Conservation (phyloP, 1,140 invertebrate genomes). For the Listronotus bonariensis region DNA sequence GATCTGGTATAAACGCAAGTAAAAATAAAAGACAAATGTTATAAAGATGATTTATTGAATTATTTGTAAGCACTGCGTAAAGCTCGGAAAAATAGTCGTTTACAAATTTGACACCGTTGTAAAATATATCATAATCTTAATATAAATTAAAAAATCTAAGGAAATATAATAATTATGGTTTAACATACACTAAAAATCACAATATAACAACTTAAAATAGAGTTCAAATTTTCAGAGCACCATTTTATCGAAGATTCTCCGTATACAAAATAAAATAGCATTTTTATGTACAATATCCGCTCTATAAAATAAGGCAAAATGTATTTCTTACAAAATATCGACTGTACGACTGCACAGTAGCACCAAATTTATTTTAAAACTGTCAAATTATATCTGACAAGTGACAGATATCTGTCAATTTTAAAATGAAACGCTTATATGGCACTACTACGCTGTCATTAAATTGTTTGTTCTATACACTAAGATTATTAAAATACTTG, state of each 20-base stretch:
- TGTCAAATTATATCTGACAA: neutral
- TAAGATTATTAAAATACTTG: slow-evolving; percentile 53
- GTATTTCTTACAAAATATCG: no score
- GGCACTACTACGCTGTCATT: neutral
- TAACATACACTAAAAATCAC: slow-evolving; percentile 49
- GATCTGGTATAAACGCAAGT: no score
- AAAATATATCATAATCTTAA: slow-evolving; percentile 40
- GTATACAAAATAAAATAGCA: slow-evolving; percentile 18
- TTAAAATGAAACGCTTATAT: slow-evolving; percentile 3
- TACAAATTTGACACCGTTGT: slow-evolving; percentile 27
- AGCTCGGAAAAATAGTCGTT: slow-evolving; percentile 47
- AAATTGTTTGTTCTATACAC: slow-evolving; percentile 12
- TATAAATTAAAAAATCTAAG: slow-evolving; percentile 44
- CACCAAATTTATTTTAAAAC: no score
- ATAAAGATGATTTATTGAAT: slow-evolving; percentile 38
- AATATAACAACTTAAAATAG: slow-evolving; percentile 49
- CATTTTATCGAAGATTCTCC: slow-evolving; percentile 41
- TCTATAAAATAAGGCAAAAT: neutral
- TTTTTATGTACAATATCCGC: slow-evolving; percentile 39
- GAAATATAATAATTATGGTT: slow-evolving; percentile 45
- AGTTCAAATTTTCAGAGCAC: slow-evolving; percentile 52
- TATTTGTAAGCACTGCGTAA: slow-evolving; percentile 46
- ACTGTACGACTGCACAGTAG: no score
- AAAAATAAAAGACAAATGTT: slow-evolving; percentile 1
- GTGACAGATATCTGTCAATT: slow-evolving; percentile 2